Evolutionary conservation across 1,140 invertebrate species (phyloP).

Genomic region (Vanessa atalanta): DNA sequence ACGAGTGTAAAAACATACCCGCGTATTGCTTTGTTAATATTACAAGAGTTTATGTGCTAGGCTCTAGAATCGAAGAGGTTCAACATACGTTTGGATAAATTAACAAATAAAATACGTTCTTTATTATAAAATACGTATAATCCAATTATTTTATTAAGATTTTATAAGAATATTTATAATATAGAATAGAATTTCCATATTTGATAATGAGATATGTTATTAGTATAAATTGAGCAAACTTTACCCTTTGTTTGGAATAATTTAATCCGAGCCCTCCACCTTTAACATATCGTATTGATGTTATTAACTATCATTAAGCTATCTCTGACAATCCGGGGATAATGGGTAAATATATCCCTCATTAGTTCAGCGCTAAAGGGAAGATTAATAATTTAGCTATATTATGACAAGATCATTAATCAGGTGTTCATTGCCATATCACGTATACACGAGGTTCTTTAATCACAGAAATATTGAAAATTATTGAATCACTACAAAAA

Average conservation of each 20-base stretch:
- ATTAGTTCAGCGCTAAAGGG: not conserved
- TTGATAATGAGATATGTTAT: slow-evolving; percentile 12
- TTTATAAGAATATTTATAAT: too few species aligned
- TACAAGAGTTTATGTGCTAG: not conserved
- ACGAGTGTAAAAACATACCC: slow-evolving; percentile 11
- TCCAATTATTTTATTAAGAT: too few species aligned
- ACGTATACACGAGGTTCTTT: not conserved
- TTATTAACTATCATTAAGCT: slow-evolving; percentile 22
- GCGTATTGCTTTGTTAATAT: slow-evolving; percentile 18
- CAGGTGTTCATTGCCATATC: not conserved
- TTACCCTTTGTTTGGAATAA: slow-evolving; percentile 18
- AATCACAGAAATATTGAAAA: not conserved
- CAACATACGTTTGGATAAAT: not conserved
- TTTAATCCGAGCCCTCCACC: slow-evolving; percentile 9
- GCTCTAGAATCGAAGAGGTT: not conserved
- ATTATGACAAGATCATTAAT: not conserved
- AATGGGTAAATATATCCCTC: slow-evolving; percentile 19
- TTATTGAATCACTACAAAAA: not conserved
- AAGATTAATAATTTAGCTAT: not conserved
- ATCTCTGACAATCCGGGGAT: slow-evolving; percentile 12
- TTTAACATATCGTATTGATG: slow-evolving; percentile 30
- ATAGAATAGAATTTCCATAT: too few species aligned
- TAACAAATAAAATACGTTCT: too few species aligned
- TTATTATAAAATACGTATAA: too few species aligned
- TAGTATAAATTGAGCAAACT: slow-evolving; percentile 9